These are phyloP conservation scores for Ammospiza nelsoni DNA, from an alignment of 2,113 vertebrate species.

Conservation along the genomic window DNA sequence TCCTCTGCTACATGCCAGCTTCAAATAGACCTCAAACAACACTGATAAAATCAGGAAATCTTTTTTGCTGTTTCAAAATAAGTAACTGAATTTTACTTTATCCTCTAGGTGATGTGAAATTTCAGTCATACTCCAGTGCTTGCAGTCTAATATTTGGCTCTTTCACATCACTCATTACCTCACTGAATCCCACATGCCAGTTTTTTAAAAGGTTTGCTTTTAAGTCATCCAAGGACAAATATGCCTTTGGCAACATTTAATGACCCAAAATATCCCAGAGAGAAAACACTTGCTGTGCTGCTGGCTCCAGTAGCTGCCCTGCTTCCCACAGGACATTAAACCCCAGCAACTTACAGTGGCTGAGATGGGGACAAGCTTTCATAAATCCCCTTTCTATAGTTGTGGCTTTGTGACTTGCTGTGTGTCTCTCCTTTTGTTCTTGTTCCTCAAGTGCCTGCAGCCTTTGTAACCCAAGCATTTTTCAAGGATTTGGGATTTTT, in stretches of 20 bases:
- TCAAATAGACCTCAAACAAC: not conserved
- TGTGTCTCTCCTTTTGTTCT: not conserved
- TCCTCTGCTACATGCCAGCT: not conserved
- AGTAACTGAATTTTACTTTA: not conserved
- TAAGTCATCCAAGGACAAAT: not conserved
- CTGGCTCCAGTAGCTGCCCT: not conserved
- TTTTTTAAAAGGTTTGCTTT: not conserved
- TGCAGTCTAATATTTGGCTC: not conserved
- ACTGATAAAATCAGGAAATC: not conserved
- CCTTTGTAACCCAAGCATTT: not conserved
- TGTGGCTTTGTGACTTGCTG: not conserved
- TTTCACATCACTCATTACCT: not conserved
- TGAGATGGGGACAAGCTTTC: not conserved
- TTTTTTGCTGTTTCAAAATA: not conserved
- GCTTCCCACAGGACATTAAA: not conserved
- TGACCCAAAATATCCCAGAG: not conserved
- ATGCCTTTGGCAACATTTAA: not conserved
- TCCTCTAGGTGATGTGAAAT: not conserved
- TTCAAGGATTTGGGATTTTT: not conserved
- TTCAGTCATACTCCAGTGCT: not conserved
- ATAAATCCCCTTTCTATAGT: not conserved
- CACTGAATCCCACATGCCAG: not conserved
- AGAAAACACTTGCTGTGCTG: not conserved
- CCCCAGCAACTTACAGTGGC: not conserved
- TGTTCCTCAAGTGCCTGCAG: not conserved